Base-by-base conservation (phyloP, 2,888 invertebrate genomes). In the Schizotus pectinicornis region DNA sequence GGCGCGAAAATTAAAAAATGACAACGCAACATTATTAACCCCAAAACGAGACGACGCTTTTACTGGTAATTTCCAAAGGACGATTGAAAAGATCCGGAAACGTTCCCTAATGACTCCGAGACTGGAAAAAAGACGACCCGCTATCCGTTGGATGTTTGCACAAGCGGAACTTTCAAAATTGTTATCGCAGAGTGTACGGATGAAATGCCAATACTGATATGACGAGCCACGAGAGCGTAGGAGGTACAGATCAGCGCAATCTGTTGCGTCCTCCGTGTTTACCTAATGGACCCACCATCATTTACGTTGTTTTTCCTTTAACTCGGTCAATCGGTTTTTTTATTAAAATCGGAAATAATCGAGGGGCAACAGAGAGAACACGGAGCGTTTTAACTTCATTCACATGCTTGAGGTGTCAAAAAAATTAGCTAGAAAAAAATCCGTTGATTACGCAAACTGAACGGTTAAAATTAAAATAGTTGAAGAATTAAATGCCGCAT, bases 241-340 rank as follows among this genome's bases (percentile, higher is more conserved):
- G 65, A 61, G 65, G 66, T 60, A 58, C 52, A 61, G 58, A 61
- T 64, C 59, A 62, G 64, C 66, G 64, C 70, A 70, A 70, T 70
- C 69, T 72, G 72, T 70, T 70, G 70, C 72, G 58, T 69, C 63
- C 53, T 61, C 59, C 39, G 48, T 64, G 64, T 68, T 68, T 67
- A 70, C 69, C 67, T 71, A 70, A 72, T 71, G 68, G 48, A 37
- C 31, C 48, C 31, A 30, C n/a, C 48, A 13, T 33, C 46, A 12
- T 46, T 11, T 32, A 34, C 11, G 12, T 13, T 13, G 42, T 13
- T 8, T 22, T 22, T 22, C 22, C 22, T 22, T 22, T 22, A 22
- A 22, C 22, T 22, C 22, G 22, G 22, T 22, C 22, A 22, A 22
- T 22, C 5, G 22, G 3, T 22, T 22, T 22, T 22, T 22, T 22